phyloP scores from a whole-genome alignment of 2,113 vertebrate genomes.

The Cephalopholis sonnerati region DNA sequence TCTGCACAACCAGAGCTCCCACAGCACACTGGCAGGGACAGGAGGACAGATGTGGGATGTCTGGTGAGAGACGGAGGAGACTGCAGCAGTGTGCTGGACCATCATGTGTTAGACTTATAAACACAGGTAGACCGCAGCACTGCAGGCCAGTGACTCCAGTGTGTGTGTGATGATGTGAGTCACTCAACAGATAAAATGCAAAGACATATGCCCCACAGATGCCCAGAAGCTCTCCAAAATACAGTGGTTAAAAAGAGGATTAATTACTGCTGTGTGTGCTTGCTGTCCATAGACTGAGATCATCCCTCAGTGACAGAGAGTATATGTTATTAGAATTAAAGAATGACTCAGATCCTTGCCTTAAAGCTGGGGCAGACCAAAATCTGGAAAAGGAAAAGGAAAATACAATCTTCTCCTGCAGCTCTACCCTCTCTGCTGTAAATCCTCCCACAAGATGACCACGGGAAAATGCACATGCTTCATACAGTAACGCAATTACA shows the following conservation, averaged over 20 bases:
- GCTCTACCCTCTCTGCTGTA: too few species aligned
- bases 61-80: constrained; percentile 24
- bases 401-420: too few species aligned
- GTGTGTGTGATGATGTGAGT: constrained; percentile 2
- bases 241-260: constrained; percentile 12
- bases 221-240: constrained; percentile 4
- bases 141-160: constrained; percentile 8
- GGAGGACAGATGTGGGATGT: constrained; percentile 52
- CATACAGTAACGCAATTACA: too few species aligned
- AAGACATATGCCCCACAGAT: constrained; percentile 68
- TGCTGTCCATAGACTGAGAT: background rate
- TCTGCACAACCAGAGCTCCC: constrained; percentile 16
- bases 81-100: constrained; percentile 13
- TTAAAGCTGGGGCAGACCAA: background rate
- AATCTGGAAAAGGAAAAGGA: too few species aligned
- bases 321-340: background rate
- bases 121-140: constrained; percentile 49
- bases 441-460: too few species aligned
- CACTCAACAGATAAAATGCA: constrained; percentile 29
- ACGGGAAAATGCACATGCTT: too few species aligned
- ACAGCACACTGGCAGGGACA: constrained; percentile 5
- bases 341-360: background rate
- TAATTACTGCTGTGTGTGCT: background rate
- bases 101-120: constrained; percentile 54
- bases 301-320: background rate